Evolutionary conservation across 1,140 invertebrate species (phyloP).

Genomic region (Centruroides vittatus): DNA sequence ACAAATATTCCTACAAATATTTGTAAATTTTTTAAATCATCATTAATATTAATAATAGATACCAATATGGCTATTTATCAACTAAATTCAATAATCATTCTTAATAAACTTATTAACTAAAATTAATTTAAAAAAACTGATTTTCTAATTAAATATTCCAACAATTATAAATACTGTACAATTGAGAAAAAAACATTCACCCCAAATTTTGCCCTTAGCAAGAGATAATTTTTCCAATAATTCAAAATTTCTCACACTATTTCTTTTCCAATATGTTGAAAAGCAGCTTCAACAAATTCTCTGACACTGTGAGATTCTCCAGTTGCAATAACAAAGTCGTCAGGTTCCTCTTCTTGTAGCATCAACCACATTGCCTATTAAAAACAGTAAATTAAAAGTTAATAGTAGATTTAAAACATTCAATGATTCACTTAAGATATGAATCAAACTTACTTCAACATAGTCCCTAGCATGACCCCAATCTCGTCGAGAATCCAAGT

Average conservation of each 20-base stretch:
- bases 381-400: slow-evolving; percentile 3
- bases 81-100: no score
- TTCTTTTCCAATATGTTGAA: slow-evolving; percentile 48
- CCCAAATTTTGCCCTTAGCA: no score
- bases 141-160: no score
- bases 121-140: no score
- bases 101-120: no score
- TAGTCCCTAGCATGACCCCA: slow-evolving; percentile 99
- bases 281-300: slow-evolving; percentile 90
- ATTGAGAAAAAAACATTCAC: no score
- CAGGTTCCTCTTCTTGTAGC: slow-evolving; percentile 82
- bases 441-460: slow-evolving; percentile 57
- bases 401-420: neutral
- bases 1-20: no score
- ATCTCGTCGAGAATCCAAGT: slow-evolving; percentile 89
- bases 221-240: neutral
- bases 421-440: neutral
- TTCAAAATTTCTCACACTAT: slow-evolving; percentile 32
- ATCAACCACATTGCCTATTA: slow-evolving; percentile 97
- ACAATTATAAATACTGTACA: no score
- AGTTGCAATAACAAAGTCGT: slow-evolving; percentile 96
- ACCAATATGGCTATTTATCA: no score
- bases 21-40: no score
- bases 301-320: slow-evolving; percentile 87
- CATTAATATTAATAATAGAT: no score